Evolutionary conservation across 2,113 vertebrate genomes (phyloP).

Genomic region (Noctilio leporinus): DNA sequence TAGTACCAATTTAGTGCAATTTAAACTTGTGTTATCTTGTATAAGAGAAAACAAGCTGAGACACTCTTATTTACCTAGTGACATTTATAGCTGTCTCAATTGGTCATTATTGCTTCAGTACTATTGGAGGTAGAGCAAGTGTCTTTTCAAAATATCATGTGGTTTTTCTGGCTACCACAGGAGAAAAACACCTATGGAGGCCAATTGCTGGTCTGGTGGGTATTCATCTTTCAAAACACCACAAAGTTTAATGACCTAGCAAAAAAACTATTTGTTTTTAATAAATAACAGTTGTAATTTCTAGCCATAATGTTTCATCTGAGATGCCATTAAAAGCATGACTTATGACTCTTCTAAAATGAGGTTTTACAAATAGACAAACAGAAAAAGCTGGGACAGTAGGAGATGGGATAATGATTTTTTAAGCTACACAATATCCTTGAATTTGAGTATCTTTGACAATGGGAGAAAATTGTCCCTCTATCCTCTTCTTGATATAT

Average conservation of each 20-base stretch:
- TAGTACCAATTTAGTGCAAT: constrained; percentile 64
- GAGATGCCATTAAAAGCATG: neutral
- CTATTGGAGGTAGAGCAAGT: constrained; percentile 20
- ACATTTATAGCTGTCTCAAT: constrained; percentile 11
- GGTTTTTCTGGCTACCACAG: constrained; percentile 1
- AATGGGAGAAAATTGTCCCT: neutral
- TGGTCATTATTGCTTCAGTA: constrained; percentile 42
- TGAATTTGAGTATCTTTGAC: neutral
- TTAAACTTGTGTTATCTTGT: constrained; percentile 47
- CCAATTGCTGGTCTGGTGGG: neutral
- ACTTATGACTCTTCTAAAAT: neutral
- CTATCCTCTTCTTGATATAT: neutral
- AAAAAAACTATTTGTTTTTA: neutral
- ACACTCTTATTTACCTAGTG: constrained; percentile 52
- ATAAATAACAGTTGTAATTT: neutral
- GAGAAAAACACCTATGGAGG: neutral
- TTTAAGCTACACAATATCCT: neutral
- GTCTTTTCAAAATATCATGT: neutral
- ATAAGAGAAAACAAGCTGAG: constrained; percentile 55
- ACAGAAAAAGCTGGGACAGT: neutral
- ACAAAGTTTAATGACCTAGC: neutral
- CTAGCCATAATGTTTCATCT: neutral
- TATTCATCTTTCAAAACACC: neutral
- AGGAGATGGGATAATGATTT: neutral
- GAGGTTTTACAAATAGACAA: neutral